Evolutionary conservation across 2,113 vertebrate species (phyloP).

Genomic region (Narcine bancroftii): DNA sequence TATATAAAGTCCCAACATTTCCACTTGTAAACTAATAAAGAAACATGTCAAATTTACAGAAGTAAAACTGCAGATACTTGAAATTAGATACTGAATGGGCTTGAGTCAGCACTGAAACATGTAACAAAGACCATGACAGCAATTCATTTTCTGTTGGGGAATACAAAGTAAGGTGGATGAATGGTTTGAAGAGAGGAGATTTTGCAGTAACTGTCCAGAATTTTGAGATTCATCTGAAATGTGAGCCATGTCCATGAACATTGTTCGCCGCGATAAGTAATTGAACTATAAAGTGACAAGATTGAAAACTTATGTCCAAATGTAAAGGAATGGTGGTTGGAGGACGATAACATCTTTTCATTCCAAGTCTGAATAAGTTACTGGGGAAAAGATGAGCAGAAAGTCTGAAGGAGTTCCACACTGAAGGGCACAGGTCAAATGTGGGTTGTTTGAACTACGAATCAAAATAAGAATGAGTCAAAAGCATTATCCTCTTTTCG

Average conservation of each 20-base stretch:
- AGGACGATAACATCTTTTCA: not conserved
- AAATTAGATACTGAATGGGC: not conserved
- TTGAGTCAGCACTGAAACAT: not conserved
- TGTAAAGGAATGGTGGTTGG: not conserved
- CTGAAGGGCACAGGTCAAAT: not conserved
- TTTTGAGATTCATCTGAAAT: not conserved
- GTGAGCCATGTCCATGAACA: not conserved
- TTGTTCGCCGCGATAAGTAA: not conserved
- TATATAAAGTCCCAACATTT: not conserved
- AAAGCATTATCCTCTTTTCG: not conserved
- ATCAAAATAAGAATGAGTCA: not conserved
- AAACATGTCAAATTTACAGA: not conserved
- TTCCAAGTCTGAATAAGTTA: not conserved
- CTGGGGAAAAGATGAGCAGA: not conserved
- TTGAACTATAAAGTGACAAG: not conserved
- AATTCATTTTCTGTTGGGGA: not conserved
- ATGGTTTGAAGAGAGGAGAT: not conserved
- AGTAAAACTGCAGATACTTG: not conserved
- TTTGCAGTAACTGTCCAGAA: not conserved
- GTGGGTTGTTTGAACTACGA: not conserved
- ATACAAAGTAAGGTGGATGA: not conserved
- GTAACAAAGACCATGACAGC: not conserved
- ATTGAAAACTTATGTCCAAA: not conserved
- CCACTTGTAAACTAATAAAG: not conserved
- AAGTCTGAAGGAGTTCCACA: not conserved